A percentile compares a stretch with the other conserved stretches of the same genome.
These are phyloP conservation scores for Montifringilla adamsi DNA, from an alignment of 2,113 vertebrate species.

Conservation along the genomic window DNA sequence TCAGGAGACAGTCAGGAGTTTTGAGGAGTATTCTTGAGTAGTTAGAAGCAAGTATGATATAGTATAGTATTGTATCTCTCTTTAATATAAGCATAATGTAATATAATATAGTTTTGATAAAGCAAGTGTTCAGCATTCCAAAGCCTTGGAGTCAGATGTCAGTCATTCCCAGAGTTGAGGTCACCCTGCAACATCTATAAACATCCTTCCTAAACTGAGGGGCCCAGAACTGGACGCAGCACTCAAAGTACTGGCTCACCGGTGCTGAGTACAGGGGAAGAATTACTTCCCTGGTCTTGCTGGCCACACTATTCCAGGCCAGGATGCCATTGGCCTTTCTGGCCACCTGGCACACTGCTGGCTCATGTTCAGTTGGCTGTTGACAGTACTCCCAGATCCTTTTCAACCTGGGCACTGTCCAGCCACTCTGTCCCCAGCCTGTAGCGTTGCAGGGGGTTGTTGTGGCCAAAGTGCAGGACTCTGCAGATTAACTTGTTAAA, in stretches of 20 bases:
- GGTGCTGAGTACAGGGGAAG: background rate
- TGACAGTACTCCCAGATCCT: background rate
- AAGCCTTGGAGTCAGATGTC: too few species aligned
- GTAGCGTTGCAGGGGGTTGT: fast-evolving
- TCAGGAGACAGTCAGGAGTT: too few species aligned
- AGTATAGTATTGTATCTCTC: too few species aligned
- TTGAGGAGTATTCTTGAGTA: too few species aligned
- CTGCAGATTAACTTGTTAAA: fast-evolving
- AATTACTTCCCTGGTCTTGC: background rate
- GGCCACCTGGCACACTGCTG: background rate
- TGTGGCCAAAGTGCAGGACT: background rate
- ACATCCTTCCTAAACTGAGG: fast-evolving
- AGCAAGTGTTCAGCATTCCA: too few species aligned
- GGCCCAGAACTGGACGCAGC: background rate
- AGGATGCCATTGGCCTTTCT: background rate
- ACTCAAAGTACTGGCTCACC: background rate
- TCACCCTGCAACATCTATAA: too few species aligned
- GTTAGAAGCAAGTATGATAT: too few species aligned
- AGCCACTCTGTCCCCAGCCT: background rate
- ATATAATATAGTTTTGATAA: too few species aligned
- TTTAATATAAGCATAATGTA: too few species aligned
- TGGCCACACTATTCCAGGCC: background rate
- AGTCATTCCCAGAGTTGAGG: too few species aligned
- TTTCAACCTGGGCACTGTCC: background rate
- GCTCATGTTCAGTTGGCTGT: background rate